Percentiles rank a stretch among this genome's conserved stretches.
Evolutionary conservation across 2,797 vertebrate genomes (phyloP).

Genomic region (Falco biarmicus): DNA sequence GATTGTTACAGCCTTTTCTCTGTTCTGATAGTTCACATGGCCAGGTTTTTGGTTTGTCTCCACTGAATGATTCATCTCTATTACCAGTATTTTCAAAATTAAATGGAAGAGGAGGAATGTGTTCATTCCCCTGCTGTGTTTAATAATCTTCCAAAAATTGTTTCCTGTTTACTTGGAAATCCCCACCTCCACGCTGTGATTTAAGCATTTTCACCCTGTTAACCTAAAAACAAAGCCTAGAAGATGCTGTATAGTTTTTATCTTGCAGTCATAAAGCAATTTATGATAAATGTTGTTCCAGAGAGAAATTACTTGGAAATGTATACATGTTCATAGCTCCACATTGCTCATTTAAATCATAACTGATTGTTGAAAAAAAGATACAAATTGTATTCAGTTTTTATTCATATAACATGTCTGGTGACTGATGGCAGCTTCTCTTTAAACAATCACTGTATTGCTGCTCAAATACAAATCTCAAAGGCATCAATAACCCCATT

Average conservation of each 20-base stretch:
- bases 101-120: conserved; percentile 54
- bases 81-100: conserved; percentile 54
- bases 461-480: neutral
- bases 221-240: conserved; percentile 21
- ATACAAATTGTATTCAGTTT: neutral
- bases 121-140: conserved; percentile 46
- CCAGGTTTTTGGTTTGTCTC: conserved; percentile 6
- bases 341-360: neutral
- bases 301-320: conserved; percentile 14
- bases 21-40: neutral
- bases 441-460: neutral
- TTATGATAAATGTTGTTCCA: conserved; percentile 26
- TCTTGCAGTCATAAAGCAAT: conserved; percentile 8
- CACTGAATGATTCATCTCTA: conserved; percentile 45
- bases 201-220: conserved; percentile 16
- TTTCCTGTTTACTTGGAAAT: conserved; percentile 60
- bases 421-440: neutral
- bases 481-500: conserved; percentile 9
- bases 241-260: neutral
- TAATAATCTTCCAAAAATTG: conserved; percentile 59
- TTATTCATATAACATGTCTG: neutral
- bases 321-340: neutral
- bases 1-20: neutral
- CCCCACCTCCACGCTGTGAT: conserved; percentile 29
- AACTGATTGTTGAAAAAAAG: neutral